Conservation (phyloP, 2,888 invertebrate genomes). For the Neoitamus cyanurus region DNA sequence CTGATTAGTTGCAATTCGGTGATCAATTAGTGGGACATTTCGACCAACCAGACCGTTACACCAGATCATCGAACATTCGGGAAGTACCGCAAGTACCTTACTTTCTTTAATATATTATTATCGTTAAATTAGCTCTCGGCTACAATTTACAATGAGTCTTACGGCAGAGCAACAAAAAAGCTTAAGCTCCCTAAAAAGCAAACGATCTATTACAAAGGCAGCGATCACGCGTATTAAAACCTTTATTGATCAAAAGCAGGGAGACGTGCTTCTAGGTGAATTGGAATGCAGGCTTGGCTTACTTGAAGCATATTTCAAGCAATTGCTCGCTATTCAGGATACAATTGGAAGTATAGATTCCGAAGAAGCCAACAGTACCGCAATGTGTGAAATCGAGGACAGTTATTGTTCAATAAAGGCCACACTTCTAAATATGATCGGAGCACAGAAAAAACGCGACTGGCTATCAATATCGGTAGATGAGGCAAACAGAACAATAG, state of each 20-base stretch:
- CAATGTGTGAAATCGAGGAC: neutral
- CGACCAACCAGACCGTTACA: no score
- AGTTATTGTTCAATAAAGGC: neutral
- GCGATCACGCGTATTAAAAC: neutral
- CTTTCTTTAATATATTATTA: no score
- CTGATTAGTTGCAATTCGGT: no score
- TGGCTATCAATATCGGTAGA: neutral
- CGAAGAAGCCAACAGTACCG: neutral
- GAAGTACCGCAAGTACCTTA: no score
- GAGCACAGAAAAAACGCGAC: neutral
- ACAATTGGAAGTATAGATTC: neutral
- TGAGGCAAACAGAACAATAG: neutral
- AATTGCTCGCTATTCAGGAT: conserved; percentile 36
- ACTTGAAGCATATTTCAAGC: conserved; percentile 47
- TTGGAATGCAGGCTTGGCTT: conserved; percentile 37
- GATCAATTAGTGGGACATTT: no score
- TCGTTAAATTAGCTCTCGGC: no score
- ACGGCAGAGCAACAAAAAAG: neutral
- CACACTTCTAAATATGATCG: neutral
- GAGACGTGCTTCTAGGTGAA: conserved; percentile 1
- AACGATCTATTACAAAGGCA: neutral
- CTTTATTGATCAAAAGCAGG: neutral
- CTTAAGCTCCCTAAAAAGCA: neutral
- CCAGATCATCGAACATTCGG: no score
- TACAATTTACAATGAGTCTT: neutral